Evolutionary conservation across 1,140 invertebrate species (phyloP), one percentile per base, ranked within the genome.

Genomic region (Zaprionus inermis): DNA sequence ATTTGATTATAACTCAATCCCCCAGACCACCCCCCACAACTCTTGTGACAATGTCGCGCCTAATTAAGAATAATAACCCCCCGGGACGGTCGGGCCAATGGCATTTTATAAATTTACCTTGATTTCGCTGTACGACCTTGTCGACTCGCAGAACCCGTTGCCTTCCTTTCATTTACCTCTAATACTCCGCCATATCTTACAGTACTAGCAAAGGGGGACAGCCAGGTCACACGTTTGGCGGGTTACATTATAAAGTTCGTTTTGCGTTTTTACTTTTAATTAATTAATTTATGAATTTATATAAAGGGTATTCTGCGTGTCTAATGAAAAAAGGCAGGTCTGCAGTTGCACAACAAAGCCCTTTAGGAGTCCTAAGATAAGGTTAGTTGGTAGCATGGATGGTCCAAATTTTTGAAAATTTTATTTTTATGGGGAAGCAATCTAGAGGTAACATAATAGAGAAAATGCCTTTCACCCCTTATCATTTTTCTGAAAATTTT

Each of bases 261-360:
- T 41, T 56, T 61, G 38, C 41, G 58, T 61, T 74, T 70, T 71
- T 4, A 59, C 64, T 68, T 76, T 79, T 79, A 76, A 79, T 79
- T 79, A 77, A 79, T 79, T 79, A 79, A 79, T 79, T 79, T 79
- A 79, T 49, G 44, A 76, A 79, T 79, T 79, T 79, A 79, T 61
- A 63, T 75, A 67, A 9, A 72, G 63, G 51, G 22, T 59, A 60
- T 66, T 34, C 59, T 44, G 16, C 52, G 51, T 55, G 18, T 24
- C 57, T 79, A 79, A 79, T 70, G 78, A 73, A 77, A 70, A 72
- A 77, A 74, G 75, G 41, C 77, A 72, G n/a, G n/a, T n/a, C n/a
- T n/a, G n/a, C n/a, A n/a, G n/a, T n/a, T n/a, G n/a, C n/a, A n/a
- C n/a, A n/a, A n/a, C n/a, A n/a, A n/a, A n/a, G n/a, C n/a, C n/a